Base-by-base conservation (phyloP, 2,888 invertebrate species). In the Therioaphis trifolii region DNA sequence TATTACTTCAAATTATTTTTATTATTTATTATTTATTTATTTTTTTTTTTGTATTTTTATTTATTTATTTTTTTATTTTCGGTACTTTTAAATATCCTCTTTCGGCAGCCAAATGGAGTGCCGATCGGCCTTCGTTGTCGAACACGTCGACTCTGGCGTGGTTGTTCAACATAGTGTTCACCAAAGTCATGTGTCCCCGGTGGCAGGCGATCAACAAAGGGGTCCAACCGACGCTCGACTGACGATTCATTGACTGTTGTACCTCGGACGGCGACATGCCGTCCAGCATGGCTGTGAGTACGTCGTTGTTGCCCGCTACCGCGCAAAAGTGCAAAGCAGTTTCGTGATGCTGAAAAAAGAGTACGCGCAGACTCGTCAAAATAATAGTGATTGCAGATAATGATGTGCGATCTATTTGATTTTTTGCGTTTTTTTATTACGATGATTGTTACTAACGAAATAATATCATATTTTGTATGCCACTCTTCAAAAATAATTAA, bases 141-240 rank as follows among this genome's bases (percentile, higher is more conserved):
- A 99, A 99, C 0, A 99, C 99, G 89, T 99, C 99, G 24, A 99
- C 99, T 88, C 99, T 92, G 12, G 99, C 99, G 89, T 99, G 97
- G 89, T 98, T 97, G 58, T 94, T 92, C 85, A 98, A 91, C 84
- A 99, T 91, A 85, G 95, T 95, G 87, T 92, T 95, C 63, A 98
- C 97, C 86, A 99, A 93, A 88, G 96, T 96, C 91, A 96, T 94
- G 89, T 99, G 99, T 7, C 98, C 99, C 88, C 95, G 92, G 88
- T 98, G 94, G 87, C 98, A 96, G 27, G 99, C 99, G 87, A 99
- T 97, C 77, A 99, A 90, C 86, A 99, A 90, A 18, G 99, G 99
- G 0, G 99, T 98, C 98, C 99, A 99, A 12, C 99, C 95, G 86
- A 96, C 94, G 84, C 94, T 94, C 84, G 96, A 95, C 88, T 99